phyloP scores from a whole-genome alignment of 1,140 invertebrate genomes.

The Caerostris darwini region DNA sequence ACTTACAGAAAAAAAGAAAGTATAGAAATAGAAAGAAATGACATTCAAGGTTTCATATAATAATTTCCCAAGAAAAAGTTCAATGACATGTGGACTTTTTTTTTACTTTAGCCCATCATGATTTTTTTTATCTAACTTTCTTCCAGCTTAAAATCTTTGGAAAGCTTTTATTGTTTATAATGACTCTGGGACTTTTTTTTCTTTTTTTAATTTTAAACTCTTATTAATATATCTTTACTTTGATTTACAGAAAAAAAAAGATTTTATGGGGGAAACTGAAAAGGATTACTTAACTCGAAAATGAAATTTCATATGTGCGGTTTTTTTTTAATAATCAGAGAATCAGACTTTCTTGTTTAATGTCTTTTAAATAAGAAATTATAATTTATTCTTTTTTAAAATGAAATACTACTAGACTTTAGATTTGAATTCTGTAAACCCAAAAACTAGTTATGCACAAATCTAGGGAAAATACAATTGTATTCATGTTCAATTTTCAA shows the following conservation, averaged over 20 bases:
- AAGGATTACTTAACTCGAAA: background rate
- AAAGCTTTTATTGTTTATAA: background rate
- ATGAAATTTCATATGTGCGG: too few relatives aligned
- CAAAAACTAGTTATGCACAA: too few relatives aligned
- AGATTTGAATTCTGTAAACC: too few relatives aligned
- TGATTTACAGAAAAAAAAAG: too few relatives aligned
- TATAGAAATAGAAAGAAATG: background rate
- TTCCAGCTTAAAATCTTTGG: background rate
- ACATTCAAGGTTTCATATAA: conserved; percentile 38
- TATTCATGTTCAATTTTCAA: too few relatives aligned
- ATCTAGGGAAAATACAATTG: too few relatives aligned
- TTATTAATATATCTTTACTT: background rate
- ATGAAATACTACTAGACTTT: too few relatives aligned
- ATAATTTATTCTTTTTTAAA: too few relatives aligned
- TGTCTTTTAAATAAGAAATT: too few relatives aligned
- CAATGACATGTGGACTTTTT: background rate
- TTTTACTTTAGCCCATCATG: background rate
- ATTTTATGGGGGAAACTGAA: background rate
- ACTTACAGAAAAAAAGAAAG: too few relatives aligned
- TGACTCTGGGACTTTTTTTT: background rate
- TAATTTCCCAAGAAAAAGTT: background rate
- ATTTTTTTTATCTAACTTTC: background rate
- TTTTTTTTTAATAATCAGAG: background rate
- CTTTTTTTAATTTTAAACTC: background rate
- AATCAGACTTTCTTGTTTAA: background rate